A percentile compares a stretch with the other conserved stretches of the same genome.
These are phyloP conservation scores for Cheiracanthium punctorium DNA, from an alignment of 2,888 invertebrate species.

Conservation along the genomic window DNA sequence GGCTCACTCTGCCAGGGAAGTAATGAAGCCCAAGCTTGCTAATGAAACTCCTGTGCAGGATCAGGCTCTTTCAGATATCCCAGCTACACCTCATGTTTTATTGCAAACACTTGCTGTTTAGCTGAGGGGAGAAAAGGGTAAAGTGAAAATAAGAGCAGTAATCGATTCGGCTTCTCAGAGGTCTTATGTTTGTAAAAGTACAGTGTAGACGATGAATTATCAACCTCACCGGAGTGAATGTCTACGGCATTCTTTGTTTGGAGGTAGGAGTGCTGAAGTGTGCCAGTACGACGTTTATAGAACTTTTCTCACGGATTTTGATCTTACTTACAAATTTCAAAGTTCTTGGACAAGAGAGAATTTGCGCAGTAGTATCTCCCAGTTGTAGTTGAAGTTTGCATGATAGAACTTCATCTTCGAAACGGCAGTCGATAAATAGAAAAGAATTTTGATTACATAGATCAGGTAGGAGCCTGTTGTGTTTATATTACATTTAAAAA, in stretches of 20 bases:
- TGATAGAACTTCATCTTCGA: neutral
- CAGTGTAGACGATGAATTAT: neutral
- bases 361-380: neutral
- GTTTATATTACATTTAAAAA: too few relatives aligned
- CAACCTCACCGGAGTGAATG: neutral
- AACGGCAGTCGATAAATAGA: too few relatives aligned
- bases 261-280: neutral
- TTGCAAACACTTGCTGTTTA: neutral
- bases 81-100: neutral
- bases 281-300: neutral
- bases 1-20: too few relatives aligned
- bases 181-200: neutral
- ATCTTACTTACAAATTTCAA: neutral
- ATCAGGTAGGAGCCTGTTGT: too few relatives aligned
- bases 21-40: too few relatives aligned
- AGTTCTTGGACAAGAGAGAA: neutral
- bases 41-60: neutral
- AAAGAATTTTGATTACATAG: too few relatives aligned
- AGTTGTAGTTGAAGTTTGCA: neutral
- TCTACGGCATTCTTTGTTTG: neutral
- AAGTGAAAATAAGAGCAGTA: neutral
- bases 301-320: neutral
- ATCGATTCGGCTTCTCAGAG: neutral
- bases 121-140: neutral
- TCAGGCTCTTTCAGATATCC: neutral